Conservation (phyloP, 1,140 invertebrate genomes). For the Nomia melanderi region DNA sequence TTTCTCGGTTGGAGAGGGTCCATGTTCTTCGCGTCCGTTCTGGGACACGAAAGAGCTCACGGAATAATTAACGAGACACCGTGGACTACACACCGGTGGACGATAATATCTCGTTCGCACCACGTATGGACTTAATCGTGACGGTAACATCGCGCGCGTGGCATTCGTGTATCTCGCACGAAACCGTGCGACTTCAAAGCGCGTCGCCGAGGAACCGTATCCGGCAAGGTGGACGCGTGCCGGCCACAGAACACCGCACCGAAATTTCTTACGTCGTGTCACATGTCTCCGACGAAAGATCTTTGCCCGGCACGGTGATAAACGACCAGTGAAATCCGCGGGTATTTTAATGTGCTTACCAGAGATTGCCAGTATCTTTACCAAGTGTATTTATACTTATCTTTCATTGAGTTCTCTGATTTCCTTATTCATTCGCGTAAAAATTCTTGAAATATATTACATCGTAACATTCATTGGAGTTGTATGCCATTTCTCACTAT, state of each 20-base stretch:
- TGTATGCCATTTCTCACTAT: too few species aligned
- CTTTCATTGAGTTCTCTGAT: too few species aligned
- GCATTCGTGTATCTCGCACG: constrained; percentile 25
- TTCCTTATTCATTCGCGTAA: too few species aligned
- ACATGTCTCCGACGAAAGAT: background rate
- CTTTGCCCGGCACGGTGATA: background rate
- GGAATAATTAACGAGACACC: constrained; percentile 31
- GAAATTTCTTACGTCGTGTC: background rate
- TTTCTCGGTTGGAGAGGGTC: constrained; percentile 8
- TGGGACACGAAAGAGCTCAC: constrained; percentile 12
- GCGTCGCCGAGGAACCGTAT: background rate
- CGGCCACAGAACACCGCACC: background rate
- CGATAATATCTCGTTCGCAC: constrained; percentile 36
- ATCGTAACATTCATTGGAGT: too few species aligned
- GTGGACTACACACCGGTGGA: constrained; percentile 21
- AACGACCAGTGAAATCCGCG: background rate
- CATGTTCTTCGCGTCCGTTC: constrained; percentile 9
- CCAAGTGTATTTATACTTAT: too few species aligned
- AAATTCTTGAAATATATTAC: too few species aligned
- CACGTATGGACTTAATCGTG: constrained; percentile 27
- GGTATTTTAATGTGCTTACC: background rate
- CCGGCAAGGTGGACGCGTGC: background rate
- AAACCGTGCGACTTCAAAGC: background rate
- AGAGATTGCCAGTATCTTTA: too few species aligned
- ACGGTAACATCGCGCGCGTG: constrained; percentile 33